These are phyloP conservation scores for Trichonephila inaurata DNA, from an alignment of 1,140 invertebrate genomes.

Conservation along the genomic window DNA sequence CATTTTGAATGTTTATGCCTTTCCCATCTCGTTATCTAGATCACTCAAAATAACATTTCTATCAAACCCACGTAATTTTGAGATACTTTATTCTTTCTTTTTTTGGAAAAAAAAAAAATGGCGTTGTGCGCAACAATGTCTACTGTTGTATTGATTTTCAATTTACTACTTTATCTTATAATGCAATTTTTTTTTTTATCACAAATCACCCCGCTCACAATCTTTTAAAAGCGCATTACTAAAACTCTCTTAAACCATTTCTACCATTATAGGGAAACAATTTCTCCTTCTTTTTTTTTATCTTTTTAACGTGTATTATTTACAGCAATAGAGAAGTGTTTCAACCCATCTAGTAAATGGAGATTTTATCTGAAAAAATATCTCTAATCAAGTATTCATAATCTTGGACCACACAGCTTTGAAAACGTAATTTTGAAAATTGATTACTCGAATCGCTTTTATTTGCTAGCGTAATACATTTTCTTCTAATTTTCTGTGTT, in stretches of 20 bases:
- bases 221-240: conserved; percentile 14
- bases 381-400: conserved; percentile 16
- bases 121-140: neutral
- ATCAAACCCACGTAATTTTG: neutral
- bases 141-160: neutral
- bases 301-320: conserved; percentile 1
- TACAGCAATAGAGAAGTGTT: neutral
- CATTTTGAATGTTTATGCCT: too few species aligned
- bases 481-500: neutral
- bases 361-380: conserved; percentile 17
- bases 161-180: conserved; percentile 25
- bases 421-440: neutral
- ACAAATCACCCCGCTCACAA: neutral
- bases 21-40: neutral
- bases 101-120: neutral
- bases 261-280: conserved; percentile 18
- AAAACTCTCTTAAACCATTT: neutral
- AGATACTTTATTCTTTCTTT: neutral
- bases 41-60: neutral
- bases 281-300: neutral
- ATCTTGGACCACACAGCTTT: neutral
- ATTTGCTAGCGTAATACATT: neutral
- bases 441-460: neutral
- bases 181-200: neutral
- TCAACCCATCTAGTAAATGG: neutral